Base-by-base conservation (phyloP, 1,140 invertebrate species). In the Amphibalanus amphitrite region DNA sequence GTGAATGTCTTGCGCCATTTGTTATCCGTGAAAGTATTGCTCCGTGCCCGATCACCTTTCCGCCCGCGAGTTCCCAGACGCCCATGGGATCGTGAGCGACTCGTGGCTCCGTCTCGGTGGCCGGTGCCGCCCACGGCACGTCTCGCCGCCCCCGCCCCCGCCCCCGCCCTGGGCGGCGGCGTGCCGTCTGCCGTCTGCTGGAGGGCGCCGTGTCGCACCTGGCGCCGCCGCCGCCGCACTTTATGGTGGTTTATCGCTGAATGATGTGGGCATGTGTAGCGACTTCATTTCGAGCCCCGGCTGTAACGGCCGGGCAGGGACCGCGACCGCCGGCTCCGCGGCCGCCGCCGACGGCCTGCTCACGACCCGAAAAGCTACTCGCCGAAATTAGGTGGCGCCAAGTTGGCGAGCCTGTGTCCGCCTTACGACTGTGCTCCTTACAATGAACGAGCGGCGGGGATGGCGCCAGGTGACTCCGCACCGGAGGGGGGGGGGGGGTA, bases 341-440 rank as follows among this genome's bases (percentile, higher is more conserved):
- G 47, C 47, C 17, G 47, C 20, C 13, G 47, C 47, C 13, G 13
- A 1, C 47, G 47, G 6, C 47, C 10, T 20, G 47, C 47, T 59
- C 47, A 59, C 47, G 47, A 59, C 17, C 47, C 47, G 47, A 59
- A 20, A 13, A 59, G 47, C 47, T 59, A 59, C 47, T 59, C 20
- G 47, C 47, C 47, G 47, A 59, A 59, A 59, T 59, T 59, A 59
- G 23, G 47, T 59, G 20, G 47, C 47, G 47, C 10, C 10, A 59
- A 59, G 47, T 59, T 59, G 47, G 47, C 13, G 10, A 1, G 47
- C 10, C 17, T 20, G 47, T 13, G 47, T 23, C 47, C 10, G 47
- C 47, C 47, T 13, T 23, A 88, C 20, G 47, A 59, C 6, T 20
- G 1, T 1, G 13, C 47, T 13, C 47, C 13, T 59, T 20, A 59